A percentile compares a stretch with the other conserved stretches of the same genome.
phyloP scores from a whole-genome alignment of 1,140 invertebrate species.

The Pantala flavescens region DNA sequence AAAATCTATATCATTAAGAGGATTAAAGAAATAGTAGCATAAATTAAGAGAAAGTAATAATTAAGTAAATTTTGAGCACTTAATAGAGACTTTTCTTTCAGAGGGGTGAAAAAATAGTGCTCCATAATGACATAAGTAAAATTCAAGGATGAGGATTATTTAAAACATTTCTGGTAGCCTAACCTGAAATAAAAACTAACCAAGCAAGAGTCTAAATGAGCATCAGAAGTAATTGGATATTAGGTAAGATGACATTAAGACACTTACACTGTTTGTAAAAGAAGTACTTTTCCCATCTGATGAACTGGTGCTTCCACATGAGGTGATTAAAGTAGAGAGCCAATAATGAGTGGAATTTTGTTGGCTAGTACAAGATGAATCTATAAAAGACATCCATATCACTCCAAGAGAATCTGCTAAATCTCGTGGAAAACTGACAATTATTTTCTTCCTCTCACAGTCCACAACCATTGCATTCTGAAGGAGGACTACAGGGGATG shows the following conservation, averaged over 20 bases:
- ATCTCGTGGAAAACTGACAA: constrained; percentile 12
- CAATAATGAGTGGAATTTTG: constrained; percentile 13
- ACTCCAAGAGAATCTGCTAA: constrained; percentile 11
- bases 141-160: no score
- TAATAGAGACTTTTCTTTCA: no score
- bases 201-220: no score
- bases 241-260: not conserved
- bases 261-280: not conserved
- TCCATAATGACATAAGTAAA: no score
- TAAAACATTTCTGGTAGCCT: no score
- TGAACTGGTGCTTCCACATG: constrained; percentile 16
- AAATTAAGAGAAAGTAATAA: no score
- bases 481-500: not conserved
- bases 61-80: no score
- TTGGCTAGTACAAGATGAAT: constrained; percentile 13
- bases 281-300: constrained; percentile 15
- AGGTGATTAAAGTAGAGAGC: constrained; percentile 16
- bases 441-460: constrained; percentile 14
- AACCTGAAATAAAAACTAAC: no score
- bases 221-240: no score
- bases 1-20: no score
- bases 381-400: constrained; percentile 11
- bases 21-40: no score
- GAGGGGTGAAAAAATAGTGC: no score
- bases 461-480: constrained; percentile 11